Base-by-base conservation (phyloP, 1,140 invertebrate genomes). In the Hetaerina americana region DNA sequence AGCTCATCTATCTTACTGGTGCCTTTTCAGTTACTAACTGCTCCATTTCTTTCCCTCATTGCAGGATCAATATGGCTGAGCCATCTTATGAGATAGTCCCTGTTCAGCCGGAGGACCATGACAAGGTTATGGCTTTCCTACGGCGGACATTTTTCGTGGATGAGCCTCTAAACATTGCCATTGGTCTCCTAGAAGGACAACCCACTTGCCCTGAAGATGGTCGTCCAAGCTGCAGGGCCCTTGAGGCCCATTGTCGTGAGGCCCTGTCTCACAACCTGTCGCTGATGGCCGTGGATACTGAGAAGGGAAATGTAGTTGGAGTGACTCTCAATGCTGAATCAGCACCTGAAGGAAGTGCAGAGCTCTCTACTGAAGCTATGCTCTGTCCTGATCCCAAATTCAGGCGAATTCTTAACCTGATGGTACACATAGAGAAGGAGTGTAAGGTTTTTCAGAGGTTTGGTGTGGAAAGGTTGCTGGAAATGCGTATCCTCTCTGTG, bases 141-240 rank as follows among this genome's bases (percentile, higher is more conserved):
- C 81, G 82, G 69, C 80, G 82, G 76, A 87, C 85, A 77, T 91
- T 91, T 82, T 90, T 90, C 81, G 83, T 83, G 18, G 89, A 91
- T 72, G 89, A 91, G 75, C 89, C 89, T 0, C 79, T 90, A n/a
- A 90, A 90, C 78, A 78, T 86, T 5, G 82, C 79, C 40, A 83
- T 90, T 24, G 78, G 84, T 57, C 77, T 90, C 0, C 80, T 90
- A 72, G 85, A 86, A 10, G 40, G 10, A 12, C 2, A n/a, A n/a
- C 3, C 2, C 3, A 12, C 40, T 3, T 57, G 40, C 40, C 40
- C 40, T 18, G 40, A 57, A n/a, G 85, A 84, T 1, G 26, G 22
- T 5, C 83, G 86, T 24, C 82, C 86, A n/a, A 84, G 83, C 6
- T 90, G 88, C 75, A 5, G 76, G 0, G 87, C 89, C 75, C 77